Percentiles rank a stretch among this genome's conserved stretches.
Conservation (phyloP, 2,113 vertebrate genomes). For the Craseonycteris thonglongyai region DNA sequence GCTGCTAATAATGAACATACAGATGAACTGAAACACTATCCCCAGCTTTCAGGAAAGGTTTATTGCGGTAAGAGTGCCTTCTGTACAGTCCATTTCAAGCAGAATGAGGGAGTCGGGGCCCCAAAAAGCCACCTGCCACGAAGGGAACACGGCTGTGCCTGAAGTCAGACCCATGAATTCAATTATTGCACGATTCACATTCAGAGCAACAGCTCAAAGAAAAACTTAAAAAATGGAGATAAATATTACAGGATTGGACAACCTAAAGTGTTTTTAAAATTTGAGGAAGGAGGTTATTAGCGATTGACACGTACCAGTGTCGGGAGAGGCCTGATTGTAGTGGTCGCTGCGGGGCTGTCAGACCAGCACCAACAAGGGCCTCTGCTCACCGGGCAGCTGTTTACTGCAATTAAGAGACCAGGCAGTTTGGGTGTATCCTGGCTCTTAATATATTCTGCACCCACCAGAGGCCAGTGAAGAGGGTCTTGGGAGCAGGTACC, state of each 20-base stretch:
- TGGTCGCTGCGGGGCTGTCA: not conserved
- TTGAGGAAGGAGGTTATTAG: not conserved
- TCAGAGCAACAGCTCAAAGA: constrained; percentile 4
- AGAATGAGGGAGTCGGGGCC: not conserved
- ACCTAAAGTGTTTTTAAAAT: not conserved
- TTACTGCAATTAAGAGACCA: not conserved
- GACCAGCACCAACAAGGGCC: not conserved
- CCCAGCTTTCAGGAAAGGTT: constrained; percentile 41
- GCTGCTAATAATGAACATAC: not conserved
- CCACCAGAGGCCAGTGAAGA: not conserved
- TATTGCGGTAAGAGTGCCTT: not conserved
- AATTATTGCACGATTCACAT: constrained; percentile 53
- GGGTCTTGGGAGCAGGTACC: not conserved
- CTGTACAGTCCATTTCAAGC: not conserved
- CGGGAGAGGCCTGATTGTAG: not conserved
- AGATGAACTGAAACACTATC: not conserved
- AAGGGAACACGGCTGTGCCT: not conserved
- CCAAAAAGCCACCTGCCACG: not conserved
- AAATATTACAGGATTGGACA: not conserved
- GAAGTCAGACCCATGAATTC: not conserved
- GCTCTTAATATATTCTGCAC: not conserved
- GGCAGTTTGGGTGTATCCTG: not conserved
- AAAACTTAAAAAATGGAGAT: not conserved
- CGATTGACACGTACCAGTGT: not conserved
- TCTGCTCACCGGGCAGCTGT: not conserved